Evolutionary conservation across 2,797 vertebrate genomes (phyloP).

Genomic region (Buphagus erythrorhynchus): DNA sequence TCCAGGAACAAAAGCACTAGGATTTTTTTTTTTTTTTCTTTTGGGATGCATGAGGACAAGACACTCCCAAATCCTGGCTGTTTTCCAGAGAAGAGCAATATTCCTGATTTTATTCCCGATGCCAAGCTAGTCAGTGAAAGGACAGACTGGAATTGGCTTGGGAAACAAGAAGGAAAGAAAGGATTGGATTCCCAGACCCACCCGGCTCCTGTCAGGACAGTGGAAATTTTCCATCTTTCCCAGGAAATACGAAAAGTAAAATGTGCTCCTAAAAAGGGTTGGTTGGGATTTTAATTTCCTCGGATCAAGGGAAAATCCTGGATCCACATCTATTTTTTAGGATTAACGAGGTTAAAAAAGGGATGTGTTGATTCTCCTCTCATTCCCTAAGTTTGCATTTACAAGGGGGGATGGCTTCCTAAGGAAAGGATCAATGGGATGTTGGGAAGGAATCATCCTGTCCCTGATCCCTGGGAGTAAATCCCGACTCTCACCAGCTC

Average conservation of each 20-base stretch:
- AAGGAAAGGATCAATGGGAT: neutral
- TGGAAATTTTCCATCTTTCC: neutral
- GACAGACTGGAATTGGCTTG: neutral
- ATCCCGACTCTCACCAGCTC: neutral
- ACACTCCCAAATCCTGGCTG: neutral
- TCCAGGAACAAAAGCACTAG: too few relatives aligned
- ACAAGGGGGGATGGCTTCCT: neutral
- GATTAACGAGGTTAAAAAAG: neutral
- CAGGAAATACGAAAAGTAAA: neutral
- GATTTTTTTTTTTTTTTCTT: neutral
- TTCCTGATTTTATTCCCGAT: neutral
- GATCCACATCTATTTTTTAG: accelerated
- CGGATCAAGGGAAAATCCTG: accelerated
- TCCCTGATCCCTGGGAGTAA: neutral
- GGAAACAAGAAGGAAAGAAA: neutral
- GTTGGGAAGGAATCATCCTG: neutral
- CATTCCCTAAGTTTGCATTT: accelerated
- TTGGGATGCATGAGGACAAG: neutral
- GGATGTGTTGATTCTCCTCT: neutral
- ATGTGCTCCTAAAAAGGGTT: too few relatives aligned
- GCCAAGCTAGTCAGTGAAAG: neutral
- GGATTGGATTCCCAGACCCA: neutral
- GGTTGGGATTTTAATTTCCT: too few relatives aligned
- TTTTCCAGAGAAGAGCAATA: neutral
- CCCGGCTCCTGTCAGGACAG: neutral